Conservation (phyloP, 2,113 vertebrate genomes). For the Heliornis fulica region DNA sequence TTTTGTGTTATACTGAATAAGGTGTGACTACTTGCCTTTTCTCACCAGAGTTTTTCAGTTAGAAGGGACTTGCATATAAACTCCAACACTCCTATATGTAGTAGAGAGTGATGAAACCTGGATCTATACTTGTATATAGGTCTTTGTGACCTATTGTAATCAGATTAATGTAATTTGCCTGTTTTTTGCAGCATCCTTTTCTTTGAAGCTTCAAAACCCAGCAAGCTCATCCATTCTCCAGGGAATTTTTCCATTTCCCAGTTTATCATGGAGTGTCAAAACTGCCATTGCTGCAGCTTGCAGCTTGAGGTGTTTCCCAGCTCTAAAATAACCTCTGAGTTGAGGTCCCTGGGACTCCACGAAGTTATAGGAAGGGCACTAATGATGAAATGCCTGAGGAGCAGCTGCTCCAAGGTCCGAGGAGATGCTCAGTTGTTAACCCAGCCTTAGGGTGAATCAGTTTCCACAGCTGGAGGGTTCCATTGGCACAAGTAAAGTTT, state of each 20-base stretch:
- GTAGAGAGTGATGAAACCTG: neutral
- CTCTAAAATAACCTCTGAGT: neutral
- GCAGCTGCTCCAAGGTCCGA: neutral
- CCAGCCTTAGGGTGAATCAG: neutral
- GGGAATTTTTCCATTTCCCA: neutral
- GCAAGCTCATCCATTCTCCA: neutral
- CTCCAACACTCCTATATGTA: neutral
- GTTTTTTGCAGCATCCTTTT: neutral
- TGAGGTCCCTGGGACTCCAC: neutral
- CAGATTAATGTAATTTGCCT: neutral
- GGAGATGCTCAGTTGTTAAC: neutral
- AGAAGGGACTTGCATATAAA: neutral
- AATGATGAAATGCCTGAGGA: neutral
- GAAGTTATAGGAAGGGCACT: neutral
- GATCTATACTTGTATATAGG: neutral
- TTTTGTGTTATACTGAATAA: neutral
- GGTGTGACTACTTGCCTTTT: neutral
- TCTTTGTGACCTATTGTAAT: neutral
- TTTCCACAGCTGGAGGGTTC: neutral
- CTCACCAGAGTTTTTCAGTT: neutral
- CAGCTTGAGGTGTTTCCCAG: neutral
- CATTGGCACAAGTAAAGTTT: neutral
- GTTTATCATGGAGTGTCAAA: neutral
- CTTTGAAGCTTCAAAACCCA: neutral
- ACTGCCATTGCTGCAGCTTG: rapidly evolving